These are phyloP conservation scores for Pithys albifrons DNA, from an alignment of 2,113 vertebrate species.

Conservation along the genomic window DNA sequence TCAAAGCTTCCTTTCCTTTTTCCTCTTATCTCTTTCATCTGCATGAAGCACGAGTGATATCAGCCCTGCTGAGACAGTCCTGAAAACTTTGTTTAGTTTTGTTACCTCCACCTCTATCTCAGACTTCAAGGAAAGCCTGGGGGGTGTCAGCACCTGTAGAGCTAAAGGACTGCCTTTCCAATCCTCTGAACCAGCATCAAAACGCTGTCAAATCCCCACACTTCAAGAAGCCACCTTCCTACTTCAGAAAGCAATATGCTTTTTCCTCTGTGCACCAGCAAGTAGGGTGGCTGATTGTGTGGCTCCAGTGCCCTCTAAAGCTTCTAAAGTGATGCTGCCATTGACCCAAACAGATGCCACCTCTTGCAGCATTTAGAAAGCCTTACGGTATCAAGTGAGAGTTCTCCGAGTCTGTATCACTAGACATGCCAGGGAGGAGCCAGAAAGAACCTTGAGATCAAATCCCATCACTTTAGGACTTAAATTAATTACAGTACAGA, in stretches of 20 bases:
- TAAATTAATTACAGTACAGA: background rate
- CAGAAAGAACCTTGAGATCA: background rate
- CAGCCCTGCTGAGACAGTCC: background rate
- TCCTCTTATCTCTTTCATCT: background rate
- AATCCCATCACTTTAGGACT: background rate
- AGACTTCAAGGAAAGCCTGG: conserved; percentile 7
- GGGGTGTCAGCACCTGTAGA: background rate
- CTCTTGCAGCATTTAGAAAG: background rate
- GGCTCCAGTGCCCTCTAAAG: background rate
- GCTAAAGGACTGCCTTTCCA: background rate
- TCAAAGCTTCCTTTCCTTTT: background rate
- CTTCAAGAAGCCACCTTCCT: background rate
- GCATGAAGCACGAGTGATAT: background rate
- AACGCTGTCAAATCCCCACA: background rate
- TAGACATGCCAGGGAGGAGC: background rate
- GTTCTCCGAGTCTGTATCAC: background rate
- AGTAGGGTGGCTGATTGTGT: background rate
- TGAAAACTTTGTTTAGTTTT: background rate
- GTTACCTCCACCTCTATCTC: background rate
- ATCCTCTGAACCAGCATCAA: background rate
- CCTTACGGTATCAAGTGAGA: background rate
- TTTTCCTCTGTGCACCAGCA: background rate
- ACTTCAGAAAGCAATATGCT: background rate
- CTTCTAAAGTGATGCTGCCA: background rate
- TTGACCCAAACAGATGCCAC: background rate